Percentiles rank a stretch among this genome's conserved stretches.
phyloP scores from a whole-genome alignment of 1,140 invertebrate species.

The Eubasilissa regina region DNA sequence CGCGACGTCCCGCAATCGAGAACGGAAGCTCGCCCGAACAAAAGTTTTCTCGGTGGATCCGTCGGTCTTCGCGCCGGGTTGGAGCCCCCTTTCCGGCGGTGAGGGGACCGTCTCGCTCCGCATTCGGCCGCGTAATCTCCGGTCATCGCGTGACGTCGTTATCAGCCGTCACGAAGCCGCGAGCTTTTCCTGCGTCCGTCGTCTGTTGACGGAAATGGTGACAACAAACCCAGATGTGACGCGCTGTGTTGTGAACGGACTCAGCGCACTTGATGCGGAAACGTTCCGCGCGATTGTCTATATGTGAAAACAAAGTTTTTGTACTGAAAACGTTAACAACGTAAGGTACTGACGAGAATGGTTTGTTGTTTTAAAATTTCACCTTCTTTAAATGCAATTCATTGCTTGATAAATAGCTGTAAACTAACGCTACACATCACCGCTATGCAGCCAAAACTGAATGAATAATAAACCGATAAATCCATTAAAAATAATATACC shows the following conservation, averaged over 20 bases:
- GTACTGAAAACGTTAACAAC: not conserved
- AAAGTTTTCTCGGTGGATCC: constrained; percentile 52
- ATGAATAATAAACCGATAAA: too few species aligned
- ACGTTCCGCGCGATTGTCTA: not conserved
- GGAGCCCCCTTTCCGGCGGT: constrained; percentile 35
- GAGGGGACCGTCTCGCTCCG: constrained; percentile 7
- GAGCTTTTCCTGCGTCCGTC: constrained; percentile 35
- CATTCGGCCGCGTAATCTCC: constrained; percentile 38
- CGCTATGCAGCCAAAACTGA: too few species aligned
- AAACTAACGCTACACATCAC: not conserved
- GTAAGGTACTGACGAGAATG: not conserved
- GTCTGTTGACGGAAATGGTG: constrained; percentile 26
- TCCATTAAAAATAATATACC: too few species aligned
- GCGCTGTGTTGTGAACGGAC: not conserved
- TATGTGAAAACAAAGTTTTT: not conserved
- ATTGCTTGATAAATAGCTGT: not conserved
- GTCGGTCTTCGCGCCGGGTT: constrained; percentile 28
- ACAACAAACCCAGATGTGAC: constrained; percentile 15
- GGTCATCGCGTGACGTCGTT: constrained; percentile 43
- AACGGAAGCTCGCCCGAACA: constrained; percentile 51
- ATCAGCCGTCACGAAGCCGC: constrained; percentile 7
- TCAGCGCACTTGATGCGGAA: not conserved
- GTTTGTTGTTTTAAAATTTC: constrained; percentile 3
- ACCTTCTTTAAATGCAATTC: not conserved
- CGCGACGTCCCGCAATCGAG: constrained; percentile 21